Conservation (phyloP, 1,140 invertebrate species). For the Hypothenemus hampei region DNA sequence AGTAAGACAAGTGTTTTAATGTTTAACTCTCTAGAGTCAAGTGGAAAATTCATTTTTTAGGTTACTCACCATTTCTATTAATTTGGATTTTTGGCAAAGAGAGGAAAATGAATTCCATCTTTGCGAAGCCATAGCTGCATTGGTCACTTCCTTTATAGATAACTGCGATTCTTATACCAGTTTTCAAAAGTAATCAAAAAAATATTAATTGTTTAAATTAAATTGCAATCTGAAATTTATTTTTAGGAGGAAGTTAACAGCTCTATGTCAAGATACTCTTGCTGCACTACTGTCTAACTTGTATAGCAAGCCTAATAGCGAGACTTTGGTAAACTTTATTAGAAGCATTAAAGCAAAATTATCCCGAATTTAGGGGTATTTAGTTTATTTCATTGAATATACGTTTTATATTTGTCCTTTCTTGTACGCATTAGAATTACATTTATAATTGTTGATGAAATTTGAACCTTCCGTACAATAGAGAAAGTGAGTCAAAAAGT, state of each 20-base stretch:
- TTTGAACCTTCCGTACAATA: no score
- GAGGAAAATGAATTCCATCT: slow-evolving; percentile 75
- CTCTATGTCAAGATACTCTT: slow-evolving; percentile 62
- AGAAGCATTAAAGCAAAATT: slow-evolving; percentile 48
- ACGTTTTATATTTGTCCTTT: no score
- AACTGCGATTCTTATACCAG: slow-evolving; percentile 51
- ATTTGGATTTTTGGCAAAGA: slow-evolving; percentile 69
- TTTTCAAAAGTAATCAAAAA: slow-evolving; percentile 52
- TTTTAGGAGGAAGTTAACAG: slow-evolving; percentile 55
- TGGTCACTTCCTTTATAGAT: slow-evolving; percentile 58
- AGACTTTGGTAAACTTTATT: slow-evolving; percentile 50
- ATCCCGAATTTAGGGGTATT: slow-evolving; percentile 33
- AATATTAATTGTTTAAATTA: slow-evolving; percentile 15
- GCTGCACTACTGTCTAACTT: slow-evolving; percentile 60
- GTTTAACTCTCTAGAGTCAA: background rate
- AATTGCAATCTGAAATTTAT: slow-evolving; percentile 35
- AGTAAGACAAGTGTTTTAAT: no score
- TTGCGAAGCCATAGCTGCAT: slow-evolving; percentile 60
- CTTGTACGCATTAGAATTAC: no score
- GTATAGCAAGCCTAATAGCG: slow-evolving; percentile 62
- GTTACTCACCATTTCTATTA: slow-evolving; percentile 63
- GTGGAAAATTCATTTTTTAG: slow-evolving; percentile 11
- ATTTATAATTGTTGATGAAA: no score
- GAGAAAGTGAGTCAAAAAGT: no score
- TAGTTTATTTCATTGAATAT: no score